These are phyloP conservation scores for Danionella dracula DNA, from an alignment of 2,797 vertebrate genomes.

Conservation along the genomic window DNA sequence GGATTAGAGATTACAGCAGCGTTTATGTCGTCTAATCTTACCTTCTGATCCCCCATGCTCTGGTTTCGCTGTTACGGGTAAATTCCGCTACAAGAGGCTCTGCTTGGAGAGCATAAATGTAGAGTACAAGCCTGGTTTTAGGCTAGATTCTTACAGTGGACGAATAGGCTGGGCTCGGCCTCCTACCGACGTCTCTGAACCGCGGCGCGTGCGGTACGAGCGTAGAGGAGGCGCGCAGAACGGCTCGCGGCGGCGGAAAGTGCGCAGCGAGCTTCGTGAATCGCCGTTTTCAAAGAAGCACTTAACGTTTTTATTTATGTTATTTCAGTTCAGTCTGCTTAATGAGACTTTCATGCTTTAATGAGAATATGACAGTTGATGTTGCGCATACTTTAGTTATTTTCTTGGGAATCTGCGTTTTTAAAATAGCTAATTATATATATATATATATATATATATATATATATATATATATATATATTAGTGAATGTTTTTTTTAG, in stretches of 20 bases:
- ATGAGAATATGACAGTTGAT: too few relatives aligned
- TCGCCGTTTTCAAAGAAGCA: background rate
- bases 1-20: background rate
- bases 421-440: too few relatives aligned
- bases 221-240: background rate
- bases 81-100: background rate
- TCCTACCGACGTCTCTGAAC: slow-evolving; percentile 31
- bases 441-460: too few relatives aligned
- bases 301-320: slow-evolving; percentile 8
- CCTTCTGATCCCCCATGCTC: slow-evolving; percentile 30
- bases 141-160: slow-evolving; percentile 23
- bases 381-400: too few relatives aligned
- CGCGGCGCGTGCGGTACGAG: background rate
- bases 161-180: slow-evolving; percentile 33
- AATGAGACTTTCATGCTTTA: background rate
- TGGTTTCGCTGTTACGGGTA: background rate
- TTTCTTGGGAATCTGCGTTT: too few relatives aligned
- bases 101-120: background rate
- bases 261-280: slow-evolving; percentile 16
- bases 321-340: background rate
- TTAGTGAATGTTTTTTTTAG: too few relatives aligned
- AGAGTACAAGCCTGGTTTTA: slow-evolving; percentile 9
- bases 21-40: background rate
- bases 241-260: background rate
- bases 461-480: too few relatives aligned